Evolutionary conservation across 2,888 invertebrate species (phyloP), one percentile per base, ranked within the genome.

Genomic region (Chymomyza caudatula): DNA sequence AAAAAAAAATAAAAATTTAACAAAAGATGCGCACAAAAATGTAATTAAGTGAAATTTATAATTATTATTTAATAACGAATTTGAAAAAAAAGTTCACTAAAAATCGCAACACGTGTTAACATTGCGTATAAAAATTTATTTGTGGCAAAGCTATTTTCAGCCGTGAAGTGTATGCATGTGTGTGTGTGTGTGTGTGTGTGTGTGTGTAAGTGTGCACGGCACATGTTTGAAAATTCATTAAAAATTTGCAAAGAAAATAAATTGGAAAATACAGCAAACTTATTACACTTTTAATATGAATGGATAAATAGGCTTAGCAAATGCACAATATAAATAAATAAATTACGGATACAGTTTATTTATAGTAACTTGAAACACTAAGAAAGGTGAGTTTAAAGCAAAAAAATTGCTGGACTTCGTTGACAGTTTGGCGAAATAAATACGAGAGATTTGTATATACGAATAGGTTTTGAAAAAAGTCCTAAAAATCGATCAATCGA

Each of bases 51-150:
- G 29, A 37, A 37, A 37, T 11, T 37, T 11, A 37, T 37, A 37
- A 37, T 37, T 37, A 37, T 37, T 37, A 37, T 37, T 37, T 37
- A 37, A 37, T 37, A 37, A 37, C 29, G n/a, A 43, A 43, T 20
- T 43, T 11, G 13, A 42, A 22, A 4, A 55, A 56, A 37, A 29
- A 43, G 43, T 42, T 42, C 1, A 2, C n/a, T 47, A 6, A 63
- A 67, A 77, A 77, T 85, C 69, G 70, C 87, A 85, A 86, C 80
- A 80, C 80, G 80, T 80, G 80, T 80, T 86, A 74, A 77, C 83
- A 85, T 87, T 86, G 87, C 79, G 87, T 80, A 73, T 73, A 82
- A 78, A 59, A 63, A 74, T 70, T 63, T 74, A 1, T 47, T 63
- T 49, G 25, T 54, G 51, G 5, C n/a, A 47, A 47, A 47, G 47